phyloP scores from a whole-genome alignment of 2,113 vertebrate genomes.

The Tyto alba region DNA sequence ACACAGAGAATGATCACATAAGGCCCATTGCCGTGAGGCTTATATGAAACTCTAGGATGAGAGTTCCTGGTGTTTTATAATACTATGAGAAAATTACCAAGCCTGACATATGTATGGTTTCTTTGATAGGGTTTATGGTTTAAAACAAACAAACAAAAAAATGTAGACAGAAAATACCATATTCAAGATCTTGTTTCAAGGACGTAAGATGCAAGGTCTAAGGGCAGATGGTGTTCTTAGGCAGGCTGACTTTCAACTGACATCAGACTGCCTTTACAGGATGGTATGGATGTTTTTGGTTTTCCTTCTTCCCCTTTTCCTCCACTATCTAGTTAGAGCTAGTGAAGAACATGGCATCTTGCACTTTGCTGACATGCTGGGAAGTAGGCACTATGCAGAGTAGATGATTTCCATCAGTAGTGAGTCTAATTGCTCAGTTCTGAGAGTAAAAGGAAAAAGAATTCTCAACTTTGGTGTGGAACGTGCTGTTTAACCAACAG shows the following conservation, averaged over 20 bases:
- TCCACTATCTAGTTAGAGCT: neutral
- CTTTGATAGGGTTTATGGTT: neutral
- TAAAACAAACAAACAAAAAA: neutral
- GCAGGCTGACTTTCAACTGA: neutral
- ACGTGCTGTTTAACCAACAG: neutral
- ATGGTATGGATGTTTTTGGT: neutral
- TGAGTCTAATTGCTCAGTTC: neutral
- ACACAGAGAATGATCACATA: neutral
- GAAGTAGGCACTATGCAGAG: neutral
- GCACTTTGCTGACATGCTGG: neutral
- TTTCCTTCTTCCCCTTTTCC: neutral
- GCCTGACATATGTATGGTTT: neutral
- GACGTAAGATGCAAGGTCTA: neutral
- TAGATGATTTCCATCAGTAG: neutral
- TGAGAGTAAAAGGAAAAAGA: neutral
- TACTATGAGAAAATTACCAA: neutral
- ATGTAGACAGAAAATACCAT: neutral
- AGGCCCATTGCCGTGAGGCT: fast-evolving
- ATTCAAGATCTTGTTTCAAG: neutral
- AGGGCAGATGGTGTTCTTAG: neutral
- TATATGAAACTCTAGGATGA: neutral
- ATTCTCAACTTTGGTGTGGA: neutral
- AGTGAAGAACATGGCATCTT: neutral
- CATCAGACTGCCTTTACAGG: neutral
- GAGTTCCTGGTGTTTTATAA: neutral